phyloP scores from a whole-genome alignment of 2,113 vertebrate species.

The Columba janthina region DNA sequence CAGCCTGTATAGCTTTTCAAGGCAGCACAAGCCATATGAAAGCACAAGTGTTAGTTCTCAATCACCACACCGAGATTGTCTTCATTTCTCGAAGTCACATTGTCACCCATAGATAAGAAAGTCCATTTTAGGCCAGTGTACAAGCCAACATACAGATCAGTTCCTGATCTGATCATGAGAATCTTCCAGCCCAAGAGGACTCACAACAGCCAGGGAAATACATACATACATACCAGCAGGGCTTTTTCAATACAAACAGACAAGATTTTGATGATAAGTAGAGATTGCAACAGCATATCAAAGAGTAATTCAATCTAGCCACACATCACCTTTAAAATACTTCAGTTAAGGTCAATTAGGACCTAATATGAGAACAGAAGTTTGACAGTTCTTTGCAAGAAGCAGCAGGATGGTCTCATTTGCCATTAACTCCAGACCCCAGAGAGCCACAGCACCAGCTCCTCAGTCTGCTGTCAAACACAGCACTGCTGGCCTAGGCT shows the following conservation, averaged over 20 bases:
- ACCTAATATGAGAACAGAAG: background rate
- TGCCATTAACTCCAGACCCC: background rate
- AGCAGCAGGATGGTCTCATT: background rate
- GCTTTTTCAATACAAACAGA: background rate
- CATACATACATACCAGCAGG: background rate
- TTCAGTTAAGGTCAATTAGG: background rate
- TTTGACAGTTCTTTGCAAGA: background rate
- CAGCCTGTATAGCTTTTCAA: background rate
- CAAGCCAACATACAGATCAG: background rate
- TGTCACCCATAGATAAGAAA: background rate
- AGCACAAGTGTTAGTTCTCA: background rate
- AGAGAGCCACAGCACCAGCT: background rate
- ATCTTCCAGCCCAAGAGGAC: background rate
- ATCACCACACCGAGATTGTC: background rate
- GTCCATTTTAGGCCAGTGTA: background rate
- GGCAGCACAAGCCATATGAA: background rate
- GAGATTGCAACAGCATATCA: background rate
- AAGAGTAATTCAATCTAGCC: background rate
- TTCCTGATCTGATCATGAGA: background rate
- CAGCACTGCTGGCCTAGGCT: background rate
- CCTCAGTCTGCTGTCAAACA: background rate
- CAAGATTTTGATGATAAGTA: background rate
- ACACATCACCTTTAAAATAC: background rate
- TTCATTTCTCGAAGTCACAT: background rate
- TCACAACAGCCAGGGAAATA: background rate